Percentiles rank a stretch among this genome's conserved stretches.
Evolutionary conservation across 2,888 invertebrate species (phyloP).

Genomic region (Tetragonula carbonaria): DNA sequence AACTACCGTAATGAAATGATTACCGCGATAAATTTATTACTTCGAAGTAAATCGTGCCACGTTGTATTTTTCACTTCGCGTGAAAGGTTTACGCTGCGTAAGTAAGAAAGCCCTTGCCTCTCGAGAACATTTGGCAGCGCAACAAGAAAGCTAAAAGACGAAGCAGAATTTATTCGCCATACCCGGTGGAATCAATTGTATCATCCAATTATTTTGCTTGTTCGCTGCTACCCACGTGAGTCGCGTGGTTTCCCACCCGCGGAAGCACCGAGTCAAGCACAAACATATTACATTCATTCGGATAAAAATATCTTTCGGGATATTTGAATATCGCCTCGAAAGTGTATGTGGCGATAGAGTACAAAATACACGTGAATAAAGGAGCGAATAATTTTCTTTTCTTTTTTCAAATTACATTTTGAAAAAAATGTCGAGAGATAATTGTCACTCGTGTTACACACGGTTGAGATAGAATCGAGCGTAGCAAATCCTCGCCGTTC

Average conservation of each 20-base stretch:
- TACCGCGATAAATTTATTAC: not conserved
- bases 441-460: no score
- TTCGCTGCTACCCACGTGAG: constrained; percentile 65
- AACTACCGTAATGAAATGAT: not conserved
- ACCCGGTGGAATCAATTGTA: constrained; percentile 68
- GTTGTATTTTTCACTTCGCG: not conserved
- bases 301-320: constrained; percentile 44
- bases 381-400: no score
- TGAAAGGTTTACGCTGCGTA: not conserved
- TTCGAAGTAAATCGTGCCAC: not conserved
- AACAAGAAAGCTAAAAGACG: not conserved
- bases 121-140: not conserved
- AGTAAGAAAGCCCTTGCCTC: not conserved
- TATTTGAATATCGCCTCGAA: not conserved
- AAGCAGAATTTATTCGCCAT: constrained; percentile 42
- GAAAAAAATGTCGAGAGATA: no score
- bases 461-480: not conserved
- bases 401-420: no score
- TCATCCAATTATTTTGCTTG: constrained; percentile 73
- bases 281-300: constrained; percentile 40
- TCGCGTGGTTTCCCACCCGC: constrained; percentile 33
- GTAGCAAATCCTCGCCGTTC: not conserved
- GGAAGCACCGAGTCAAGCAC: constrained; percentile 42
- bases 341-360: not conserved
- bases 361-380: not conserved